Base-by-base conservation (phyloP, 2,797 vertebrate species). In the Pseudotriccus pelzelni region DNA sequence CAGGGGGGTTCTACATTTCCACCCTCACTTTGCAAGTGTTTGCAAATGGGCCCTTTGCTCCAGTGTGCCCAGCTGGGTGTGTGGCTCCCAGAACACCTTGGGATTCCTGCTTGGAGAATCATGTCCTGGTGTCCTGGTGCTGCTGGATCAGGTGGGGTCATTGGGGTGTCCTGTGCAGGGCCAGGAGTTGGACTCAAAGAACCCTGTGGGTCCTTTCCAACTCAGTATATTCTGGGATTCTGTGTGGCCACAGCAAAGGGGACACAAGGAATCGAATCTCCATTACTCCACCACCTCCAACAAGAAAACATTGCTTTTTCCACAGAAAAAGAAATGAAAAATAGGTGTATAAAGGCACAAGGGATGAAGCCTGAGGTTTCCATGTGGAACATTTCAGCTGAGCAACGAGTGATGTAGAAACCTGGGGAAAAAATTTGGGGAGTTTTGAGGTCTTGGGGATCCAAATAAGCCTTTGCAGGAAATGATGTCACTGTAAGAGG, bases 221-320 rank as follows among this genome's bases (percentile, higher is more conserved):
- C 28, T 53, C 50, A 32, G 28, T 28, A 30, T 53, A 20, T 53
- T 32, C 28, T 28, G 16, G 11, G 28, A 19, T 12, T 32, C 28
- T 3, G 0, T 1, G 2, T 9, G 37, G 34, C 21, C 15, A 3
- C 1, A 2, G 12, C 0, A 0, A 34, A 32, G 17, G 27, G 55
- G 47, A 32, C 56, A 10, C 0, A 9, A 74, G 39, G 2, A 7
- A 20, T 22, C 36, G 3, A 0, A 9, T 5, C 28, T 32, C 24
- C 67, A 41, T 44, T 14, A 41, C 68, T 22, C 41, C 34, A 27
- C 22, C 21, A 7, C 21, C 59, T 75, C 32, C 66, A 17, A 3
- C 0, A 12, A 53, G 36, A 64, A 37, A 73, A 6, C 13, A 9
- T 20, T 1, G 22, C 3, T 23, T 78, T 64, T 43, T 14, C 60